These are phyloP conservation scores for Notiomystis cincta DNA, from an alignment of 2,113 vertebrate species.

Conservation along the genomic window DNA sequence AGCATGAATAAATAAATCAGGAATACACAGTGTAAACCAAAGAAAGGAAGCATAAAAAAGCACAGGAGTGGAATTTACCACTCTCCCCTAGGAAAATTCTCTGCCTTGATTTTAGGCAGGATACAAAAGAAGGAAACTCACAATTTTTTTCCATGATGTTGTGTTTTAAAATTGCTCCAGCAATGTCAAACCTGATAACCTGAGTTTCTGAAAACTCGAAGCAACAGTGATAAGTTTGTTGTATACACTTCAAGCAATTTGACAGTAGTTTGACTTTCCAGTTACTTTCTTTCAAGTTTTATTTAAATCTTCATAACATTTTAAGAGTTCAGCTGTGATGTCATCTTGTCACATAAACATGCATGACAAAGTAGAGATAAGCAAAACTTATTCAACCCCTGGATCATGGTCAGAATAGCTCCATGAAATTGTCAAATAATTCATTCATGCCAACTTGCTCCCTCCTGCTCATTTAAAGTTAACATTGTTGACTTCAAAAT, in stretches of 20 bases:
- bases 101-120: not conserved
- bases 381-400: not conserved
- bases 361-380: not conserved
- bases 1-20: conserved; percentile 17
- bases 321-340: conserved; percentile 7
- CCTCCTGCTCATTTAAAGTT: not conserved
- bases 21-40: not conserved
- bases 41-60: not conserved
- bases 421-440: not conserved
- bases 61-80: not conserved
- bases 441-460: not conserved
- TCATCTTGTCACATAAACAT: not conserved
- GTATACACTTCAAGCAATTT: not conserved
- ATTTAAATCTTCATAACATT: not conserved
- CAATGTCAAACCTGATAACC: not conserved
- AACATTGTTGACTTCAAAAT: not conserved
- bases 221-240: not conserved
- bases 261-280: not conserved
- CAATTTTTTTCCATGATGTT: not conserved
- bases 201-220: not conserved
- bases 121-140: not conserved
- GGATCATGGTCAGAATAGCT: not conserved
- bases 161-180: not conserved
- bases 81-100: not conserved
- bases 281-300: not conserved